A percentile compares a stretch with the other conserved stretches of the same genome.
These are phyloP conservation scores for Halocynthia roretzi DNA, from an alignment of 23 tunicate species.

Conservation along the genomic window DNA sequence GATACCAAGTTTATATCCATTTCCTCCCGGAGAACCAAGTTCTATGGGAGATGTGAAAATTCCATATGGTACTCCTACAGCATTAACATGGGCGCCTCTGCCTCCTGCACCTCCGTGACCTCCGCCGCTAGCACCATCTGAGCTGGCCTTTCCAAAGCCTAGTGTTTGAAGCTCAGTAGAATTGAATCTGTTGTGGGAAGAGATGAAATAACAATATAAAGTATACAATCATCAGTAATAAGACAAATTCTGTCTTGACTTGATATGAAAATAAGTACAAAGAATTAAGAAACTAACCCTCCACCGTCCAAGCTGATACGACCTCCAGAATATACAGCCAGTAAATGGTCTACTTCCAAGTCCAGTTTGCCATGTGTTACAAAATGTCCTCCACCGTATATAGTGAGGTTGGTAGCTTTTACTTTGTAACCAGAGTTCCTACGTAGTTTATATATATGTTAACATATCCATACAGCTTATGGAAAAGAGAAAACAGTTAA, in stretches of 20 bases:
- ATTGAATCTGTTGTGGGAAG: constrained; percentile 1
- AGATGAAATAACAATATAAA: too few relatives aligned
- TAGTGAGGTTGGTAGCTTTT: constrained; percentile 9
- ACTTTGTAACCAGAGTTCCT: neutral
- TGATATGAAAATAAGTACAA: neutral
- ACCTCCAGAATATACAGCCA: constrained; percentile 19
- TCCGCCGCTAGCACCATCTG: constrained; percentile 25
- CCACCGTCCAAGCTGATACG: constrained; percentile 10
- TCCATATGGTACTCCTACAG: constrained; percentile 9
- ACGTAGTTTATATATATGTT: too few relatives aligned
- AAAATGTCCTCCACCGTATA: constrained; percentile 27
- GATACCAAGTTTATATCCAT: constrained; percentile 14
- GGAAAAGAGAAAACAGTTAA: too few relatives aligned
- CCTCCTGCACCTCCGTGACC: constrained; percentile 29
- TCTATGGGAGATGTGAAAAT: constrained; percentile 3
- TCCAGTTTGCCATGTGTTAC: constrained; percentile 13
- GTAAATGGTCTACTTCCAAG: neutral
- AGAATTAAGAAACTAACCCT: neutral
- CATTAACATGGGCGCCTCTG: neutral
- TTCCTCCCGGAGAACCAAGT: constrained; percentile 26
- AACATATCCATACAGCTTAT: too few relatives aligned
- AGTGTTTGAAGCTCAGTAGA: constrained; percentile 1
- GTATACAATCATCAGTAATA: too few relatives aligned
- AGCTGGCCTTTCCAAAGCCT: constrained; percentile 2
- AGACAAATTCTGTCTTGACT: too few relatives aligned